Base-by-base conservation (phyloP, 2,797 vertebrate species). In the Coregonus suidteri region DNA sequence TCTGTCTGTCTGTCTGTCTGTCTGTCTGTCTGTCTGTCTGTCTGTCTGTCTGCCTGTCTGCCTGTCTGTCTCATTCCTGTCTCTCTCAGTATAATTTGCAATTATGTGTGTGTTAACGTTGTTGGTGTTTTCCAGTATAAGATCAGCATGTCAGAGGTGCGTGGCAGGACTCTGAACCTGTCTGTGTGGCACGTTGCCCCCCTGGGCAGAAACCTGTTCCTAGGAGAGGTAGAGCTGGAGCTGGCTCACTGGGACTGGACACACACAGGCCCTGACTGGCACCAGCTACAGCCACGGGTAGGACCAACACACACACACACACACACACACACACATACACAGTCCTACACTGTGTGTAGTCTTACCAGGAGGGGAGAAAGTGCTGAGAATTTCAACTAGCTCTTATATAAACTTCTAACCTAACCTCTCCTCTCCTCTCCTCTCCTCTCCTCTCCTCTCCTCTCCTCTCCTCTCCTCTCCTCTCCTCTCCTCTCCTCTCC, bases 151-250 rank as follows among this genome's bases (percentile, higher is more conserved):
- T 85, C 90, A 2, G 97, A 98, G 82, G 92, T 99, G 73, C 89
- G 87, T 69, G 93, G 95, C 35, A 95, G 97, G 52, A 95, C 96
- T 25, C 88, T 99, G 85, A 98, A 96, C 88, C 85, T 99, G 76
- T 99, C 98, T 0, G 97, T 98, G 88, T 99, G 98, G 98, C 98
- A 99, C 82, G 93, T 95, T 0, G 96, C 96, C 82, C 88, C 94
- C 82, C 87, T 99, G 85, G 93, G 95, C 75, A 95, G 95, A 82
- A 99, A 99, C 67, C 80, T 98, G 74, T 99, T 99, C 83, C 90
- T 99, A 82, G 98, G 98, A 1, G 97, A 99, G 89, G 96, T 96
- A 76, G 96, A 98, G 90, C 89, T 98, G 56, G 81, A 89, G 0
- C 90, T 99, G 89, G 90, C 89, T 0, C 67, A 91, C 34, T 99